These are phyloP conservation scores for Coenonympha glycerion DNA, from an alignment of 2,888 invertebrate genomes.

Conservation along the genomic window DNA sequence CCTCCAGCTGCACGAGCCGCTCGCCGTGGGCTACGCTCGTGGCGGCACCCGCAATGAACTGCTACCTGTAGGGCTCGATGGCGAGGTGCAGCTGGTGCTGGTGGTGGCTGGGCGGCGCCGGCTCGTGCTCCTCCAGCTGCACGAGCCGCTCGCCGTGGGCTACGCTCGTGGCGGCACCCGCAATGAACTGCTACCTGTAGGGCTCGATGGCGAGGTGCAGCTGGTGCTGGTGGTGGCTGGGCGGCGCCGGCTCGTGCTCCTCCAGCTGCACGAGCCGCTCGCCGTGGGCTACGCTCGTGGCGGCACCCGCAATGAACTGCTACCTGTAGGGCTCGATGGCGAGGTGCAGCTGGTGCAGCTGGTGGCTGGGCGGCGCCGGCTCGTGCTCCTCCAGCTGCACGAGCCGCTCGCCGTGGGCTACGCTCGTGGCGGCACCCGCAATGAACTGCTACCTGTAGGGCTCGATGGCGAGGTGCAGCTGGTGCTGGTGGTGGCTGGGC, in stretches of 20 bases:
- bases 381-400: conserved; percentile 78
- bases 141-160: conserved; percentile 91
- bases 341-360: conserved; percentile 86
- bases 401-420: neutral
- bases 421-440: neutral
- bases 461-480: neutral
- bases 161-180: too few relatives aligned
- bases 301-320: conserved; percentile 32
- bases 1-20: conserved; percentile 94
- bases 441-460: neutral
- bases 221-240: conserved; percentile 78
- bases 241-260: conserved; percentile 84
- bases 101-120: too few relatives aligned
- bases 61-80: too few relatives aligned
- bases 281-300: conserved; percentile 84
- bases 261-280: conserved; percentile 91
- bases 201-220: conserved; percentile 85
- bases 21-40: too few relatives aligned
- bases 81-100: too few relatives aligned
- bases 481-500: conserved; percentile 58
- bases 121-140: too few relatives aligned
- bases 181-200: conserved; percentile 58
- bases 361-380: conserved; percentile 69
- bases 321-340: conserved; percentile 79
- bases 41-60: too few relatives aligned